These are phyloP conservation scores for Rhamphomyia laevipes DNA, from an alignment of 2,888 invertebrate genomes.

Conservation along the genomic window DNA sequence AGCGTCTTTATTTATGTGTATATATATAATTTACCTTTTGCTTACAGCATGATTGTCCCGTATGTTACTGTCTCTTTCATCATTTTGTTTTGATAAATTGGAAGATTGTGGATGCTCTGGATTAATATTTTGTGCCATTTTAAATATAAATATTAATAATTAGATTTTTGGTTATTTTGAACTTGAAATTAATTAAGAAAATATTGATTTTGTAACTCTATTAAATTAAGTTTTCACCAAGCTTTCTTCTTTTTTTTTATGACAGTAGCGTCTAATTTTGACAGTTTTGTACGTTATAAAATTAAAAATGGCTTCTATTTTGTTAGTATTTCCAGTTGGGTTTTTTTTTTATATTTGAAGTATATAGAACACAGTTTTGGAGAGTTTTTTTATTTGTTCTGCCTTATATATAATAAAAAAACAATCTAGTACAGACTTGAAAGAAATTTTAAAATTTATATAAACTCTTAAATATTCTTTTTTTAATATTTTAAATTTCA, in stretches of 20 bases:
- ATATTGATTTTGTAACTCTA: constrained; percentile 8
- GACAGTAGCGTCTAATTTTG: constrained; percentile 18
- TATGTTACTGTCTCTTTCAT: constrained; percentile 56
- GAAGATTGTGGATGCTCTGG: constrained; percentile 64
- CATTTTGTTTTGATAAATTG: constrained; percentile 63
- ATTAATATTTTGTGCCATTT: constrained; percentile 81
- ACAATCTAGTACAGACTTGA: too few relatives aligned
- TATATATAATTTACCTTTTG: constrained; percentile 57
- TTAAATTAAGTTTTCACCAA: constrained; percentile 6
- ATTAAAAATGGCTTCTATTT: constrained; percentile 10
- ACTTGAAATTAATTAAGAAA: constrained; percentile 12
- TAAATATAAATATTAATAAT: constrained; percentile 4
- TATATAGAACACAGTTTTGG: too few relatives aligned
- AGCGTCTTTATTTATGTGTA: too few relatives aligned
- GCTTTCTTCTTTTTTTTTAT: constrained; percentile 14
- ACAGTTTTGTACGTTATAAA: constrained; percentile 22
- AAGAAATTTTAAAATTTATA: too few relatives aligned
- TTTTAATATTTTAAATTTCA: too few relatives aligned
- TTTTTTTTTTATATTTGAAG: too few relatives aligned
- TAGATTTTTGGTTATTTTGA: constrained; percentile 3
- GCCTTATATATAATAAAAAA: too few relatives aligned
- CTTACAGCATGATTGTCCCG: constrained; percentile 82
- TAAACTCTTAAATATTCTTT: too few relatives aligned
- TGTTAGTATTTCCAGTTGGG: too few relatives aligned
- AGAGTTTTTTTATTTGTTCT: too few relatives aligned